phyloP scores from a whole-genome alignment of 92 coral and sea anemone species.

The Plumapathes pennacea region DNA sequence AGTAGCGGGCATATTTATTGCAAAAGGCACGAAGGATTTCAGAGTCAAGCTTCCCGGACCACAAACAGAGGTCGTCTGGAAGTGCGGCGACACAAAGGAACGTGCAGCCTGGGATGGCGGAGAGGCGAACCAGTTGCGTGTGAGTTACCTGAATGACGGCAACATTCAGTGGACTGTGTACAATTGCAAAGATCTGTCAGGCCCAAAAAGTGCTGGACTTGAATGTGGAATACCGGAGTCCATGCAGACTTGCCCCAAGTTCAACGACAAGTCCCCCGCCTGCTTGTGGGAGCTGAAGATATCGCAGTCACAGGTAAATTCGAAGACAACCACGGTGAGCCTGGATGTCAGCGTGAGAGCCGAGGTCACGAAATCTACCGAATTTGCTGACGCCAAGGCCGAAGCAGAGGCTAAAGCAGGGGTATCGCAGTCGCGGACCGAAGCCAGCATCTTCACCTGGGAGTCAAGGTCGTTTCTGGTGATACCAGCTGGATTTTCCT shows the following conservation, averaged over 20 bases:
- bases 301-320: constrained; percentile 21
- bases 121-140: constrained; percentile 53
- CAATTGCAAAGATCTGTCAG: constrained; percentile 38
- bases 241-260: constrained; percentile 38
- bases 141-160: constrained; percentile 28
- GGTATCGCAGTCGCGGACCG: constrained; percentile 38
- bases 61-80: constrained; percentile 27
- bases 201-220: constrained; percentile 40
- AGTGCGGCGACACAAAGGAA: constrained; percentile 39
- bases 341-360: constrained; percentile 24
- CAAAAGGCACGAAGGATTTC: neutral
- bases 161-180: constrained; percentile 36
- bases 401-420: constrained; percentile 33
- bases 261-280: constrained; percentile 40
- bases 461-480: constrained; percentile 37
- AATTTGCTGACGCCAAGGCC: constrained; percentile 16
- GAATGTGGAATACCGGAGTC: constrained; percentile 40
- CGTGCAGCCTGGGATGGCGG: constrained; percentile 36
- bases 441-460: constrained; percentile 11
- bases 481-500: constrained; percentile 53
- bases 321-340: constrained; percentile 42
- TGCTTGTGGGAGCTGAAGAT: constrained; percentile 49
- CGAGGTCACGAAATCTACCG: constrained; percentile 35
- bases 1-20: too few relatives aligned
- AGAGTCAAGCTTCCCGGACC: constrained; percentile 20